Conservation (phyloP, 2,797 vertebrate species). For the Squalus acanthias region DNA sequence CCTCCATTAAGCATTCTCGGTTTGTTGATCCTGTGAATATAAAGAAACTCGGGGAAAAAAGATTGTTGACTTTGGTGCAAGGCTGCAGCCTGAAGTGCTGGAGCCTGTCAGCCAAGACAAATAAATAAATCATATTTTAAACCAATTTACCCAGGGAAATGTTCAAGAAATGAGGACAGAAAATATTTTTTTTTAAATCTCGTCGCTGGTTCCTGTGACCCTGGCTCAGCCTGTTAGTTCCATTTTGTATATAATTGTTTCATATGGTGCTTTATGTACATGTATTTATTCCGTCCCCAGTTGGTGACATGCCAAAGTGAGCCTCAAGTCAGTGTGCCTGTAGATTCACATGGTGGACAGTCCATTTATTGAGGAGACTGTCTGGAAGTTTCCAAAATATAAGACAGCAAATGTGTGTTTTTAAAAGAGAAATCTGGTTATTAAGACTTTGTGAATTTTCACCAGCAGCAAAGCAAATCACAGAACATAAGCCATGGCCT, state of each 20-base stretch:
- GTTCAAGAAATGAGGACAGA: not conserved
- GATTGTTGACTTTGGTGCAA: slow-evolving; percentile 32
- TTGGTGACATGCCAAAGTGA: not conserved
- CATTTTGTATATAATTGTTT: slow-evolving; percentile 25
- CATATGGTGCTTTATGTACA: not conserved
- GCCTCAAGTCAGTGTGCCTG: not conserved
- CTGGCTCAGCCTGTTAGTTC: not conserved
- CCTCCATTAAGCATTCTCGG: slow-evolving; percentile 15
- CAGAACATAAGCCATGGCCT: not conserved
- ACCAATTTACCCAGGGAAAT: slow-evolving; percentile 17
- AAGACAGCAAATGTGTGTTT: not conserved
- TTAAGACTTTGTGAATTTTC: not conserved
- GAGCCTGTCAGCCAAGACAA: slow-evolving; percentile 13
- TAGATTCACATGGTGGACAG: not conserved
- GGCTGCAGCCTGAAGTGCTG: slow-evolving; percentile 21
- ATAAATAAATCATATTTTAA: slow-evolving; percentile 37
- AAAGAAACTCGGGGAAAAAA: not conserved
- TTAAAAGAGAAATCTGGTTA: not conserved
- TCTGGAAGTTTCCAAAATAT: not conserved
- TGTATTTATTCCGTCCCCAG: slow-evolving; percentile 11
- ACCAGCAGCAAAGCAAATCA: not conserved
- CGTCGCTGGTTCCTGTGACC: not conserved
- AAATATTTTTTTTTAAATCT: not conserved
- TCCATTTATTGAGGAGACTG: not conserved
- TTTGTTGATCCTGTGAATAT: slow-evolving; percentile 27